Evolutionary conservation across 1,140 invertebrate species (phyloP).

Genomic region (Heliothis virescens): DNA sequence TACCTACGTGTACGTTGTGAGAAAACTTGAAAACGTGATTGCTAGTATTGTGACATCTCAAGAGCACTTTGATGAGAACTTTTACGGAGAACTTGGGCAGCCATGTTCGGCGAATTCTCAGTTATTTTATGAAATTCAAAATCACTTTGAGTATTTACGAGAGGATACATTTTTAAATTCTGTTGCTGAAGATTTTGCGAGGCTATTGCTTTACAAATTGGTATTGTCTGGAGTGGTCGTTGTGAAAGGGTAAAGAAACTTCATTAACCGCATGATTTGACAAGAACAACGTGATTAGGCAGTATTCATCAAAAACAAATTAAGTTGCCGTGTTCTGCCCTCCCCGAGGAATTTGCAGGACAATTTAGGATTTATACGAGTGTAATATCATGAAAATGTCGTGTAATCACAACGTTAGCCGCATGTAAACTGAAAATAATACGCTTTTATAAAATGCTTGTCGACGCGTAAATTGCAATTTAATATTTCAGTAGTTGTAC

Average conservation of each 20-base stretch:
- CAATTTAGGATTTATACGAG: constrained; percentile 59
- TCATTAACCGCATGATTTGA: constrained; percentile 80
- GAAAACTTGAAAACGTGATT: constrained; percentile 56
- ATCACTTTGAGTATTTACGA: background rate
- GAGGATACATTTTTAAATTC: background rate
- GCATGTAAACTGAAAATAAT: constrained; percentile 49
- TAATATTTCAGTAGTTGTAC: constrained; percentile 45
- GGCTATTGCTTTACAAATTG: background rate
- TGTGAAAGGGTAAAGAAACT: constrained; percentile 58
- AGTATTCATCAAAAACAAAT: constrained; percentile 77
- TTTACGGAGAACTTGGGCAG: constrained; percentile 21
- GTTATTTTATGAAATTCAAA: constrained; percentile 36
- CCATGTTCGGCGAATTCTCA: constrained; percentile 7
- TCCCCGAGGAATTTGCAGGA: constrained; percentile 55
- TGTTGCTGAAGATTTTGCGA: constrained; percentile 1
- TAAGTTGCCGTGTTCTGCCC: constrained; percentile 63
- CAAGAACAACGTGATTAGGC: constrained; percentile 71
- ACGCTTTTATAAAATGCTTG: constrained; percentile 29
- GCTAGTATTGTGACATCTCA: constrained; percentile 63
- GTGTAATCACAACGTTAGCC: constrained; percentile 36
- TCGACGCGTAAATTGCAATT: constrained; percentile 45
- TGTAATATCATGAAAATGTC: constrained; percentile 44
- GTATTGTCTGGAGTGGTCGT: background rate
- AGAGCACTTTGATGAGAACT: constrained; percentile 62
- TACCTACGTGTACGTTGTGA: constrained; percentile 27